Percentiles rank a stretch among this genome's conserved stretches.
phyloP scores from a whole-genome alignment of 2,113 vertebrate genomes.

The Gobio gobio region DNA sequence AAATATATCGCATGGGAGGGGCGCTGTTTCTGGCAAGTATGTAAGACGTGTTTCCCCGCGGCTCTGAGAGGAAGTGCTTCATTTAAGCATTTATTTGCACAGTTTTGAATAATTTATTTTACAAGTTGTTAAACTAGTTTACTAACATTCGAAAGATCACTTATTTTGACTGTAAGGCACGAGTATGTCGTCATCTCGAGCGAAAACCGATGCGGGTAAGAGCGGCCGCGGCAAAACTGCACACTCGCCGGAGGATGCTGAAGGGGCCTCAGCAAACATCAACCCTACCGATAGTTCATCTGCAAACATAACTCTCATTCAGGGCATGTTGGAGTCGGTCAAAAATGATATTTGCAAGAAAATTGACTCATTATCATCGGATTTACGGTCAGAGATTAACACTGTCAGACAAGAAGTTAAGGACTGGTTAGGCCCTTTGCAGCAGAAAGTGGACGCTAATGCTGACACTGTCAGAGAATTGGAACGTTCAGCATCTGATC shows the following conservation, averaged over 20 bases:
- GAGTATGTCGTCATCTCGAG: not conserved
- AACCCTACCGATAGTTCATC: not conserved
- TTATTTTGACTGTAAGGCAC: not conserved
- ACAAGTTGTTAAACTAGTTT: not conserved
- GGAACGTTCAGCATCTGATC: not conserved
- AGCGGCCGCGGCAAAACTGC: not conserved
- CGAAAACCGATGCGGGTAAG: not conserved
- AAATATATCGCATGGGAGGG: too few relatives aligned
- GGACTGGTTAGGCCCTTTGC: not conserved
- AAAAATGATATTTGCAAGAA: not conserved
- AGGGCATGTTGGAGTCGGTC: not conserved
- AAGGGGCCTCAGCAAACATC: not conserved
- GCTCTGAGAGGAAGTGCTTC: not conserved
- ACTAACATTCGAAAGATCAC: not conserved
- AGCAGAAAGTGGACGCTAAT: not conserved
- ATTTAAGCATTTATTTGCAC: not conserved
- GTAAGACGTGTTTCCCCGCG: not conserved
- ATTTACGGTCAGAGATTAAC: not conserved
- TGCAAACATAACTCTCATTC: not conserved
- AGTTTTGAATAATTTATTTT: not conserved
- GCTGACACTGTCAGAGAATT: not conserved
- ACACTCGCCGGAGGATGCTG: not conserved
- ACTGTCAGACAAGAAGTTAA: not conserved
- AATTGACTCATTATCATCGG: not conserved
- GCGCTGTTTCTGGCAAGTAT: not conserved